Percentiles rank a stretch among this genome's conserved stretches.
These are phyloP conservation scores for Hystrix brachyura DNA, from an alignment of 2,113 vertebrate genomes.

Conservation along the genomic window DNA sequence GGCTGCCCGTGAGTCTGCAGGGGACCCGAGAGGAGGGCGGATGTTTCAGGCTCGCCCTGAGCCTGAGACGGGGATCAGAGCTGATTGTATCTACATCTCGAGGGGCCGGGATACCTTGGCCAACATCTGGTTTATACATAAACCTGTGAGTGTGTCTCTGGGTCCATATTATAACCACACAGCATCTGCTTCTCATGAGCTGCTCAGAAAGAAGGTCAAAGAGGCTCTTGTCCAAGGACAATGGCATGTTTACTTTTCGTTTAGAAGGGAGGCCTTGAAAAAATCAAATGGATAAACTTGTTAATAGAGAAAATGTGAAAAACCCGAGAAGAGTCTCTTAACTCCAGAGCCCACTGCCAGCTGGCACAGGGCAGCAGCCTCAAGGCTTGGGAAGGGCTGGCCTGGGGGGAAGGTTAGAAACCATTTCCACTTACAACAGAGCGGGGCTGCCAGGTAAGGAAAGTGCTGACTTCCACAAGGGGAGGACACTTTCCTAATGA, in stretches of 20 bases:
- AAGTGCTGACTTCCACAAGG: neutral
- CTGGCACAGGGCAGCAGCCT: slow-evolving; percentile 44
- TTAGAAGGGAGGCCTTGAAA: slow-evolving; percentile 67
- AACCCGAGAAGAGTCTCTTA: slow-evolving; percentile 61
- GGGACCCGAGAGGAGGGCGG: neutral
- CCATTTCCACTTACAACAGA: slow-evolving; percentile 1
- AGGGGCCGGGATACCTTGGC: slow-evolving; percentile 17
- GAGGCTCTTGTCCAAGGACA: slow-evolving; percentile 69
- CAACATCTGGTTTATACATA: slow-evolving; percentile 67
- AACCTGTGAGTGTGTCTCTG: slow-evolving; percentile 47
- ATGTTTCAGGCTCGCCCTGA: neutral
- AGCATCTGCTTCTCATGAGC: slow-evolving; percentile 78
- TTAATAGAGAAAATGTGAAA: slow-evolving; percentile 73
- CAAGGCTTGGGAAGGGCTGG: slow-evolving; percentile 35
- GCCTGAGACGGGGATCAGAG: neutral
- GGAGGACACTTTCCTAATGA: slow-evolving; percentile 62
- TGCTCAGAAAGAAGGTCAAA: slow-evolving; percentile 59
- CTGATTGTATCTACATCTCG: slow-evolving; percentile 47
- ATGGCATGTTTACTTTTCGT: slow-evolving; percentile 77
- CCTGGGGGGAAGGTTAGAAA: neutral
- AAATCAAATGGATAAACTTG: slow-evolving; percentile 74
- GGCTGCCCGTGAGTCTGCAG: neutral
- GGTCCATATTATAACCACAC: slow-evolving; percentile 55
- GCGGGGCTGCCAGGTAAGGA: slow-evolving; percentile 14
- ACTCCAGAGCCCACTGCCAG: slow-evolving; percentile 43